Evolutionary conservation across 2,888 invertebrate species (phyloP), one percentile per base, ranked within the genome.

Genomic region (Nymphalis urticae): DNA sequence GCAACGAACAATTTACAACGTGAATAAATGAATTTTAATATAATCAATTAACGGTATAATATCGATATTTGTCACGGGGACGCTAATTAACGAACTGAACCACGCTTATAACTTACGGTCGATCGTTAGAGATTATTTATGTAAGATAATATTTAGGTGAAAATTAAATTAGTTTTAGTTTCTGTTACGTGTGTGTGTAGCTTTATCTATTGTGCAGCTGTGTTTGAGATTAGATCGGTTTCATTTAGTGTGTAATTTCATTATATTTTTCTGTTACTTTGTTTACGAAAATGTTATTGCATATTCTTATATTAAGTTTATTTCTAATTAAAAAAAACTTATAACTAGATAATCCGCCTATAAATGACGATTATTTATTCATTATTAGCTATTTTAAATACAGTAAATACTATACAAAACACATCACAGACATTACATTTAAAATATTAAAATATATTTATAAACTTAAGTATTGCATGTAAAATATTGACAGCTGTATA

Each of bases 21-120:
- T 73, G 74, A 76, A 77, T 76, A 75, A 67, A 75, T 75, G 74
- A 76, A 75, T 75, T 74, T 75, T 76, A 75, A 76, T 76, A 73
- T 59, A 70, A 72, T 69, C 70, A 75, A 74, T 74, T 74, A 74
- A 75, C 72, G 65, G 69, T 60, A 64, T 66, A 59, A 62, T 72
- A 72, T 73, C 68, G 72, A 69, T 72, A 70, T 76, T 75, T 75
- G 75, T 75, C 75, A 73, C 61, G 65, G 69, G 59, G 66, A 70
- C 70, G 75, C 73, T 75, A 76, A 76, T 71, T 68, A 74, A 69
- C 53, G 48, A 64, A 65, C 59, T n/a, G 13, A 42, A 42, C 42
- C 17, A 36, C 17, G 32, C 48, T 47, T 62, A 27, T 24, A 50
- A n/a, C 32, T 61, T 48, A 19, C 58, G 17, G 58, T 60, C 48